These are phyloP conservation scores for Canis aureus DNA, from an alignment of 2,113 vertebrate species.

Conservation along the genomic window DNA sequence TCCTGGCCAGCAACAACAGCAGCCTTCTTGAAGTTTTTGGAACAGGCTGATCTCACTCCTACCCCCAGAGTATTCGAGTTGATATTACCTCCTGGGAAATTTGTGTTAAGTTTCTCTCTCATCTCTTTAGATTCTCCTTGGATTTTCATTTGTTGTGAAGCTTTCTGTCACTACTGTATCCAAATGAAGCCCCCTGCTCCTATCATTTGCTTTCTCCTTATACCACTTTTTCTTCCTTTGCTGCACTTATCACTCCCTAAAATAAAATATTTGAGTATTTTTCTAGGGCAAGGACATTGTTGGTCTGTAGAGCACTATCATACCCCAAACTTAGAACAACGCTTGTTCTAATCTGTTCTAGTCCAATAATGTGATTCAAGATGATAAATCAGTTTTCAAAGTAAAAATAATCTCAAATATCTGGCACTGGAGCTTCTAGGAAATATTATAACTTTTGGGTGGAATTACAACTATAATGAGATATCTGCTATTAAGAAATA, in stretches of 20 bases:
- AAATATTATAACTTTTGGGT: background rate
- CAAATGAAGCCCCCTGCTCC: background rate
- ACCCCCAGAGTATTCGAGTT: background rate
- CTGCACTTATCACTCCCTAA: background rate
- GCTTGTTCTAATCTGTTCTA: background rate
- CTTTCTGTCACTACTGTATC: background rate
- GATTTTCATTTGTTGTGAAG: background rate
- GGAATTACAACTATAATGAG: background rate
- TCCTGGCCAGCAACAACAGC: background rate
- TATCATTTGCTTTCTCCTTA: background rate
- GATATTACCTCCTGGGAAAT: background rate
- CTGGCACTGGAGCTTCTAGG: background rate
- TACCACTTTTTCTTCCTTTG: background rate
- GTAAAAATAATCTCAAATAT: background rate
- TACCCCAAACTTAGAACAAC: background rate
- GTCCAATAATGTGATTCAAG: background rate
- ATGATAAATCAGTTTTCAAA: background rate
- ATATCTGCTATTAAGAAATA: background rate
- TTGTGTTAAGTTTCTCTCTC: background rate
- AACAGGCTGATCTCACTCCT: background rate
- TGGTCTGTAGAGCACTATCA: background rate
- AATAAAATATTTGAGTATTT: background rate
- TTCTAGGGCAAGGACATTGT: background rate
- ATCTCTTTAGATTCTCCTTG: background rate
- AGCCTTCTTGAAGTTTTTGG: background rate